Percentiles rank a stretch among this genome's conserved stretches.
phyloP scores from a whole-genome alignment of 2,797 vertebrate species.

The Eremophila alpestris region DNA sequence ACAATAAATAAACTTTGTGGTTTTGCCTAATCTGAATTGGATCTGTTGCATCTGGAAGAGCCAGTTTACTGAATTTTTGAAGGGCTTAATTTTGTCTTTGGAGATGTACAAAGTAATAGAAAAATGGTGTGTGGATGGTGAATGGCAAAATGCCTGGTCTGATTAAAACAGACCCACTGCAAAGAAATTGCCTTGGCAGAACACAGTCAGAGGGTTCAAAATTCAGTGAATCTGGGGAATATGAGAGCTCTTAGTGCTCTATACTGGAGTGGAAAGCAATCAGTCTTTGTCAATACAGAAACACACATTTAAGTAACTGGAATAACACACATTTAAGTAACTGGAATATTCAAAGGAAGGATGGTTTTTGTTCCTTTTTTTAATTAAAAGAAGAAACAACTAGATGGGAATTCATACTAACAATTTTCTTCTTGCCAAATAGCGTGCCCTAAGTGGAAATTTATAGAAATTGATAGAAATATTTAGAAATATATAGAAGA shows the following conservation, averaged over 20 bases:
- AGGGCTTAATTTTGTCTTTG: neutral
- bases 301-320: neutral
- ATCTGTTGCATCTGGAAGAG: neutral
- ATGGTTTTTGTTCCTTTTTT: neutral
- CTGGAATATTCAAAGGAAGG: neutral
- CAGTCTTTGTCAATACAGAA: neutral
- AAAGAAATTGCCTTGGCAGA: conserved; percentile 26
- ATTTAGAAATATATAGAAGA: neutral
- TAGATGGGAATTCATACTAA: neutral
- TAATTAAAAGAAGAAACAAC: neutral
- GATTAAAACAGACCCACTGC: conserved; percentile 22
- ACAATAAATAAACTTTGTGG: neutral
- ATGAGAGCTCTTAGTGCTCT: neutral
- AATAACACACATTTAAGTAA: neutral
- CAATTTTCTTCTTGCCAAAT: neutral
- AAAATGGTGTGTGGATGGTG: neutral
- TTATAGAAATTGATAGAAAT: neutral
- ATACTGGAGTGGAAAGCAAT: neutral
- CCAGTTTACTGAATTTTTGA: neutral
- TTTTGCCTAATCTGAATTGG: neutral
- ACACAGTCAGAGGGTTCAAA: neutral
- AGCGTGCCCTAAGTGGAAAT: neutral
- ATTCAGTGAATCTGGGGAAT: neutral
- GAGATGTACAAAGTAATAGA: neutral
- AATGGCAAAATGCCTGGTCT: conserved; percentile 31